Percentiles rank a stretch among this genome's conserved stretches.
phyloP scores from a whole-genome alignment of 2,888 invertebrate genomes.

The Siphlonurus alternatus region DNA sequence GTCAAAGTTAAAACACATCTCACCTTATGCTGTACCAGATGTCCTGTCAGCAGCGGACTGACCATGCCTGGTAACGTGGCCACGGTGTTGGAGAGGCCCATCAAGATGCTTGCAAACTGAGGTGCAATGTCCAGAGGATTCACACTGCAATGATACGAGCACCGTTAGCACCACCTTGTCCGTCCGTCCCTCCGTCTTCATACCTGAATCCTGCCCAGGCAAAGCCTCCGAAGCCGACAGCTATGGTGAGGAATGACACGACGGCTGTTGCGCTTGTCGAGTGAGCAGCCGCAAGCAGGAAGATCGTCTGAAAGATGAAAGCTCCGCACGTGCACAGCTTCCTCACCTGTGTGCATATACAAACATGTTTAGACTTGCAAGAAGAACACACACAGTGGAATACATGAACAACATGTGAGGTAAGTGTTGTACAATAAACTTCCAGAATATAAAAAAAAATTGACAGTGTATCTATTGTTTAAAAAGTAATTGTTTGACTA shows the following conservation, averaged over 20 bases:
- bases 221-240: constrained; percentile 33
- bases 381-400: no score
- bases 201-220: constrained; percentile 21
- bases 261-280: constrained; percentile 22
- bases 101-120: constrained; percentile 36
- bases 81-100: constrained; percentile 38
- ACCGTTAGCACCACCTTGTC: no score
- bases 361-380: no score
- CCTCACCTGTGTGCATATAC: constrained; percentile 22
- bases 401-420: no score
- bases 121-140: constrained; percentile 40
- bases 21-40: constrained; percentile 29
- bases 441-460: no score
- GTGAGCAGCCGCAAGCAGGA: constrained; percentile 31
- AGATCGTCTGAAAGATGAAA: constrained; percentile 30
- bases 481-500: no score
- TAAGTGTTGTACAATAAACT: no score
- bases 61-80: constrained; percentile 37
- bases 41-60: constrained; percentile 33
- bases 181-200: no score
- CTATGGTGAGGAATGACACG: constrained; percentile 30
- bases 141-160: constrained; percentile 26
- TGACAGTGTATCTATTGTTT: neutral
- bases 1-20: neutral
- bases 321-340: constrained; percentile 34